Evolutionary conservation across 2,113 vertebrate species (phyloP), one percentile per base, ranked within the genome.

Genomic region (Tapirus terrestris): DNA sequence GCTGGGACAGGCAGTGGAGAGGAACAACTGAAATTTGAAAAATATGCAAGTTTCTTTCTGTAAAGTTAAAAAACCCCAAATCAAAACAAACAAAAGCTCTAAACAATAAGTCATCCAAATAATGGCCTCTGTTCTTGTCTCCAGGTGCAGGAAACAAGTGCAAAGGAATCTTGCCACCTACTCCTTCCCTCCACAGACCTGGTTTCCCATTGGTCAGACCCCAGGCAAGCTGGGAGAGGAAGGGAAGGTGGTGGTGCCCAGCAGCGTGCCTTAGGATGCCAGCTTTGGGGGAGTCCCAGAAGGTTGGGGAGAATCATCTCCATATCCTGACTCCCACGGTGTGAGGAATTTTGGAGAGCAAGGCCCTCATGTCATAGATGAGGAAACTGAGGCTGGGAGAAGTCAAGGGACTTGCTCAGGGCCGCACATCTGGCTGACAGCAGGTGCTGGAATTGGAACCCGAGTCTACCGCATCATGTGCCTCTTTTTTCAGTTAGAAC

Each of bases 111-210:
- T 82, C 79, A 68, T 88, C 63, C 31, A 29, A 94, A 80, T 83
- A 95, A 93, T 51, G 56, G 72, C 43, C 67, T 93, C 89, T 85
- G 88, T 68, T 89, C 82, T 96, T 56, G 77, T 89, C 58, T 94
- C 89, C 97, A 97, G 96, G 94, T 96, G 94, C 95, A 93, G 96
- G 95, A 96, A 96, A 95, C 43, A 61, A 91, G 73, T 77, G 83
- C 36, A 85, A 91, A 88, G 93, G 67, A 60, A 67, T 84, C 53
- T 31, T 56, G n/a, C 86, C 77, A 89, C 91, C 86, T 56, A 23
- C 73, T 89, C 81, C 72, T 93, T 85, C 89, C 85, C 11, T 1
- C 17, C 11, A 1, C 17, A 60, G 61, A 29, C 36, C 81, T 51
- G 88, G 53, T 17, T 89, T 65, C 39, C 31, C 4, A 17, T 5